Evolutionary conservation across 2,888 invertebrate genomes (phyloP).

Genomic region (Microplitis manilae): DNA sequence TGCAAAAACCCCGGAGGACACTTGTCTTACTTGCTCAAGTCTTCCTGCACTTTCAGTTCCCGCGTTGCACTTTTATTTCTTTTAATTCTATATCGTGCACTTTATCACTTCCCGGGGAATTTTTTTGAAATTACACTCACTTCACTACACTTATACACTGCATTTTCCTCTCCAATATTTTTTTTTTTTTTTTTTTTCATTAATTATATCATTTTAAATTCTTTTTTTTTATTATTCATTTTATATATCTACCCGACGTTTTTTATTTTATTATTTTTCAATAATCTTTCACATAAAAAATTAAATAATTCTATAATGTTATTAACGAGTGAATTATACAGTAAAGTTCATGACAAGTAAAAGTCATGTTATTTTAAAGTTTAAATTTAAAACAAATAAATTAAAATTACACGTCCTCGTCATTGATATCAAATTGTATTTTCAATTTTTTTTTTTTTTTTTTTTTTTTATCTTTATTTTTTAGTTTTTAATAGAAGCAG

Average conservation of each 20-base stretch:
- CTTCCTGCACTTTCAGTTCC: conserved; percentile 20
- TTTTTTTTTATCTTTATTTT: background rate
- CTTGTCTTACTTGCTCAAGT: conserved; percentile 31
- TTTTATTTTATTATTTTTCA: background rate
- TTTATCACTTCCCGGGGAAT: conserved; percentile 9
- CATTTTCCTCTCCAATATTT: conserved; percentile 17
- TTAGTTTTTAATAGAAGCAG: background rate
- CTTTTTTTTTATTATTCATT: conserved; percentile 12
- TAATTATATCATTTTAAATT: conserved; percentile 29
- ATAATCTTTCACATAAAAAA: background rate
- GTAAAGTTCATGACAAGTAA: background rate
- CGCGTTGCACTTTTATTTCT: conserved; percentile 21
- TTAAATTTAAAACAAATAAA: background rate
- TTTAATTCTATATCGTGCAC: conserved; percentile 20
- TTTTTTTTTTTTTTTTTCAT: conserved; percentile 12
- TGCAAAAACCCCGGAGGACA: conserved; percentile 16
- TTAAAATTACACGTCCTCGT: background rate
- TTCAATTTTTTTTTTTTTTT: background rate
- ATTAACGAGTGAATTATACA: too few species aligned
- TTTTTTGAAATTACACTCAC: conserved; percentile 30
- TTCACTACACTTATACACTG: conserved; percentile 31
- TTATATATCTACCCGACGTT: background rate
- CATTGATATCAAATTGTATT: background rate
- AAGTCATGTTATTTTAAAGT: background rate
- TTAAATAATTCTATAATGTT: too few species aligned